Conservation (phyloP, 2,113 vertebrate genomes). For the Dicerorhinus sumatrensis region DNA sequence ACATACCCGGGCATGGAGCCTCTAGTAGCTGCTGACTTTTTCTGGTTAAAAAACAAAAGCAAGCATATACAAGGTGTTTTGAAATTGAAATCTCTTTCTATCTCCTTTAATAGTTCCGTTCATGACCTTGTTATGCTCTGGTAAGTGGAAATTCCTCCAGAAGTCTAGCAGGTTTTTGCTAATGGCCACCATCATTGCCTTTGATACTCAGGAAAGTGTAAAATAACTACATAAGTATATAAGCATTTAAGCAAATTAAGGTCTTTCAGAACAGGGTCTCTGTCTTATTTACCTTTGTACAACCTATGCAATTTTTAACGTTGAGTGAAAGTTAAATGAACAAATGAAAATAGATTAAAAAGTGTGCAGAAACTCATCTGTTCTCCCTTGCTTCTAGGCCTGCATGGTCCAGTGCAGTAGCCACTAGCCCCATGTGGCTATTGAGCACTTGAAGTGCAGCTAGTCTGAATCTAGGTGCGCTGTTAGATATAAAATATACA, state of each 20-base stretch:
- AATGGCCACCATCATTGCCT: background rate
- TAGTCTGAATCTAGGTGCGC: background rate
- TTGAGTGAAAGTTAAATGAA: background rate
- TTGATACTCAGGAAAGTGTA: background rate
- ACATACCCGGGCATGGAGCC: background rate
- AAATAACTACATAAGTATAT: background rate
- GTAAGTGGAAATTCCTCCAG: background rate
- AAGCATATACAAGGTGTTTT: background rate
- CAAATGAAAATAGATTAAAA: background rate
- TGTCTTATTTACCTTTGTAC: background rate
- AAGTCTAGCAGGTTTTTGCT: background rate
- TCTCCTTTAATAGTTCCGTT: background rate
- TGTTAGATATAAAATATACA: fast-evolving
- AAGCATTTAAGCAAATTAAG: background rate
- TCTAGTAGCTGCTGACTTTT: background rate
- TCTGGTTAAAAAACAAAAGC: background rate
- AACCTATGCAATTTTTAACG: background rate
- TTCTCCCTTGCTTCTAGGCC: background rate
- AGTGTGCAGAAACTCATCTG: background rate
- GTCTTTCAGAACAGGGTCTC: background rate
- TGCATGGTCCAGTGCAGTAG: fast-evolving
- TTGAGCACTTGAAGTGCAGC: background rate
- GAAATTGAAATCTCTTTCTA: background rate
- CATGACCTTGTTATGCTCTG: background rate
- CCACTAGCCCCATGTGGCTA: fast-evolving